Percentiles rank a stretch among this genome's conserved stretches.
phyloP scores from a whole-genome alignment of 37 sponge, comb jelly and placozoan genomes.

The Lycopodina hypogea region DNA sequence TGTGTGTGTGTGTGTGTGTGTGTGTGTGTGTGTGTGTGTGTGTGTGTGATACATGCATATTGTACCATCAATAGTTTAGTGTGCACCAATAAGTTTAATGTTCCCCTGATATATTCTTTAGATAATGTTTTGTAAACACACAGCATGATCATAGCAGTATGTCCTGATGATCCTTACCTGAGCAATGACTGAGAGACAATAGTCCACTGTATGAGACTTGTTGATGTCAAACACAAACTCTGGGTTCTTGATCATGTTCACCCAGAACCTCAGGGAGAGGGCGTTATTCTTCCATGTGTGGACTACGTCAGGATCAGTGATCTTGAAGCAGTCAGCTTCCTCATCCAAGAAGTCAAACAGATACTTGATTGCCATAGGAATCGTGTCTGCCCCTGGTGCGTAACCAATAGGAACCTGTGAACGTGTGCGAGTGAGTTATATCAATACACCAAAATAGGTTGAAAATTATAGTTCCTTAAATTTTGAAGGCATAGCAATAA shows the following conservation, averaged over 20 bases:
- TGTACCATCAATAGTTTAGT: too few species aligned
- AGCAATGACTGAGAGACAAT: conserved; percentile 84
- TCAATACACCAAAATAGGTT: too few species aligned
- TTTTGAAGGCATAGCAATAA: too few species aligned
- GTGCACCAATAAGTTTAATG: too few species aligned
- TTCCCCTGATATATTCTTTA: too few species aligned
- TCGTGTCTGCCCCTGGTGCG: conserved; percentile 40
- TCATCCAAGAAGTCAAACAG: conserved; percentile 95
- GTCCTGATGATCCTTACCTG: conserved; percentile 35
- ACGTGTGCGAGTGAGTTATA: neutral
- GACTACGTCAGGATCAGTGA: conserved; percentile 76
- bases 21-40: too few species aligned
- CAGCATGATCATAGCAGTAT: too few species aligned
- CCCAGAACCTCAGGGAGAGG: conserved; percentile 87
- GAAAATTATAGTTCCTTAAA: too few species aligned
- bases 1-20: too few species aligned
- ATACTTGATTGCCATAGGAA: conserved; percentile 92
- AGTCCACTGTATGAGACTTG: conserved; percentile 89
- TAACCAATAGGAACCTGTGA: conserved; percentile 8
- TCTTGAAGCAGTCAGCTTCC: conserved; percentile 60
- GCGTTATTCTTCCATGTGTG: conserved; percentile 96
- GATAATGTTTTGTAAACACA: too few species aligned
- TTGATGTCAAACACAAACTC: conserved; percentile 95
- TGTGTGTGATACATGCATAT: too few species aligned
- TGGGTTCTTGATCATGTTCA: conserved; percentile 98